A percentile compares a stretch with the other conserved stretches of the same genome.
Conservation (phyloP, 2,797 vertebrate species). For the Bradypodion pumilum region DNA sequence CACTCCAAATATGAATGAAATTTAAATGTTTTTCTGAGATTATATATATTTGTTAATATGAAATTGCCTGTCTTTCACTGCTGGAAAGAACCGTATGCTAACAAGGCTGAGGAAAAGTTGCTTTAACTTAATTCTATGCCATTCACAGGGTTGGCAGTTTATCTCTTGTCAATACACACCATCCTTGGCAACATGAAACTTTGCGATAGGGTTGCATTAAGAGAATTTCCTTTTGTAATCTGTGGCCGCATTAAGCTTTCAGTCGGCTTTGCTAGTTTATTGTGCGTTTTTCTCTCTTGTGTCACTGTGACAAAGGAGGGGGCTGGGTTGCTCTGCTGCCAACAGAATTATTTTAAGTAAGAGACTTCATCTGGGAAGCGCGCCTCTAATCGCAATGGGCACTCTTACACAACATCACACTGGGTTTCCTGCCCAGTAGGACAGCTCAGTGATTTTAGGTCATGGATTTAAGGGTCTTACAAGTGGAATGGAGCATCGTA, state of each 20-base stretch:
- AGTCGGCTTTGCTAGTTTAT: not conserved
- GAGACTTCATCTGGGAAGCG: not conserved
- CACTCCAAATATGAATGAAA: no score
- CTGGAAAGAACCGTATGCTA: not conserved
- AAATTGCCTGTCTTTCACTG: not conserved
- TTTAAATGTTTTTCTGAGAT: no score
- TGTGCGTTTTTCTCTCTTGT: not conserved
- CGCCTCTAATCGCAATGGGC: not conserved
- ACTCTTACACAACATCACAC: not conserved
- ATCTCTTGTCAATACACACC: not conserved
- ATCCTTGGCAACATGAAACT: not conserved
- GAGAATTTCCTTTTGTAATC: not conserved
- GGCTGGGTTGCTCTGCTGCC: not conserved
- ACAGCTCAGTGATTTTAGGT: not conserved
- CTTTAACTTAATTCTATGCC: not conserved
- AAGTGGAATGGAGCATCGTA: no score
- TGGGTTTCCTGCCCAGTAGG: not conserved
- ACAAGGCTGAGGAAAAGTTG: not conserved
- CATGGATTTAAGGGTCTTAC: not conserved
- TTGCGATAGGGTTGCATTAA: not conserved
- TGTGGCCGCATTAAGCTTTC: not conserved
- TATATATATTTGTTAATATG: no score
- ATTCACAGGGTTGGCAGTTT: not conserved
- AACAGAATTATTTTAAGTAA: conserved; percentile 13
- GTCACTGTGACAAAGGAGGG: not conserved